phyloP scores from a whole-genome alignment of 2,888 invertebrate species.

The Platynereis dumerilii region DNA sequence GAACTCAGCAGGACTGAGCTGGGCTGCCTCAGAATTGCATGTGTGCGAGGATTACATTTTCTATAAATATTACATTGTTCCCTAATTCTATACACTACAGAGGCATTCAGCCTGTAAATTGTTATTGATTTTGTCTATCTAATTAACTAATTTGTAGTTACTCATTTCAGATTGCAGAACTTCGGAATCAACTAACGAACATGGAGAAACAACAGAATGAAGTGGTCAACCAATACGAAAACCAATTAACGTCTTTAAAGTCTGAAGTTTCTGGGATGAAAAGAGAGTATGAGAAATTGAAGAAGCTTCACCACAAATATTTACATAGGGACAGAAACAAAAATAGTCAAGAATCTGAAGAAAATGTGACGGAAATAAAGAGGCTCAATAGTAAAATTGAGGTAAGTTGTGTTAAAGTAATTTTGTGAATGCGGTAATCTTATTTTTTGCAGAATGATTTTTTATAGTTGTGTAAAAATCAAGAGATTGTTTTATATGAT shows the following conservation, averaged over 20 bases:
- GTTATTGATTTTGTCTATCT: too few species aligned
- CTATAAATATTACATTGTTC: too few species aligned
- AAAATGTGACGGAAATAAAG: slow-evolving; percentile 14
- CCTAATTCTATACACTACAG: too few species aligned
- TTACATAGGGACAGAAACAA: slow-evolving; percentile 23
- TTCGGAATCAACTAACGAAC: slow-evolving; percentile 44
- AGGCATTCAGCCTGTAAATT: too few species aligned
- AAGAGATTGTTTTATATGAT: too few species aligned
- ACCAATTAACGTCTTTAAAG: slow-evolving; percentile 28
- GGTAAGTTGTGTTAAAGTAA: slow-evolving; percentile 26
- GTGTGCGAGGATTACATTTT: too few species aligned
- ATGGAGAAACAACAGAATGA: slow-evolving; percentile 47
- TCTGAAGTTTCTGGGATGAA: slow-evolving; percentile 37
- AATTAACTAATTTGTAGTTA: too few species aligned
- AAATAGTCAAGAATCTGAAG: slow-evolving; percentile 13
- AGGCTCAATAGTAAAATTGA: slow-evolving; percentile 31
- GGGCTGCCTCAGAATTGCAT: too few species aligned
- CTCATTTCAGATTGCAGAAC: slow-evolving; percentile 31
- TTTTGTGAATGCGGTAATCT: too few species aligned
- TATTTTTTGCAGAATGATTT: too few species aligned
- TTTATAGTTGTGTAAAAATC: too few species aligned
- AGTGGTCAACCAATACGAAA: slow-evolving; percentile 47
- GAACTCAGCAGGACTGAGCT: too few species aligned
- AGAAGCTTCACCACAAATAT: slow-evolving; percentile 41
- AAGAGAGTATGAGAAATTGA: slow-evolving; percentile 51